Base-by-base conservation (phyloP, 1,140 invertebrate genomes). In the Euura saliciscinereae region DNA sequence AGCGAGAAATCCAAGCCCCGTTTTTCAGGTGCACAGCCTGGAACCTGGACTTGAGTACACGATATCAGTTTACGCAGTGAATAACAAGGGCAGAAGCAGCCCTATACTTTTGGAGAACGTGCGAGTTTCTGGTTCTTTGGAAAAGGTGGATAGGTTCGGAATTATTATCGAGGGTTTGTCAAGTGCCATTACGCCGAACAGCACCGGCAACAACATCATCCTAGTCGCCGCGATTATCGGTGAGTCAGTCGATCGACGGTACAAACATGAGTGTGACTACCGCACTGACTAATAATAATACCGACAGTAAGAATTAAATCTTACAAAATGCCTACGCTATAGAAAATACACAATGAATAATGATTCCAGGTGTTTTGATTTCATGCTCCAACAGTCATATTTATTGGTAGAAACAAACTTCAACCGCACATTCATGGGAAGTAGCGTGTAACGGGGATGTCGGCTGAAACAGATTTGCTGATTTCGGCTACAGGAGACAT, bases 41-140 rank as follows among this genome's bases (percentile, higher is more conserved):
- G 88, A 92, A 73, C 90, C 93, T 0, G 91, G 91, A 13, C 87
- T 89, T 76, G 89, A 91, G 80, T 94, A 93, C 84, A 89, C 90
- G 74, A 86, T 94, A 66, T 85, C 90, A 59, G 88, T 94, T 73
- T 93, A 92, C 78, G 92, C 93, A 65, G 90, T 91, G 73, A 94
- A 94, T 82, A 90, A 90, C 46, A 92, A 91, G 77, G 94, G 94
- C 46, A 87, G 89, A 68, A 94, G 93, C 81, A 88, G 91, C 43
- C 90, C 91, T 0, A 88, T 90, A 13, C 83, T 92, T 67, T 83
- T 93, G 74, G 86, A 90, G 71, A 89, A 89, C 75, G 85, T 92
- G 59, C 84, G 88, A 44, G 85, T 92, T 7, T 86, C 88, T 68
- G 74, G 85, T 65, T 80, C 87, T 72, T 86, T 84, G 4, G 77